Base-by-base conservation (phyloP, 2,888 invertebrate genomes). In the Caenorhabditis sp. region DNA sequence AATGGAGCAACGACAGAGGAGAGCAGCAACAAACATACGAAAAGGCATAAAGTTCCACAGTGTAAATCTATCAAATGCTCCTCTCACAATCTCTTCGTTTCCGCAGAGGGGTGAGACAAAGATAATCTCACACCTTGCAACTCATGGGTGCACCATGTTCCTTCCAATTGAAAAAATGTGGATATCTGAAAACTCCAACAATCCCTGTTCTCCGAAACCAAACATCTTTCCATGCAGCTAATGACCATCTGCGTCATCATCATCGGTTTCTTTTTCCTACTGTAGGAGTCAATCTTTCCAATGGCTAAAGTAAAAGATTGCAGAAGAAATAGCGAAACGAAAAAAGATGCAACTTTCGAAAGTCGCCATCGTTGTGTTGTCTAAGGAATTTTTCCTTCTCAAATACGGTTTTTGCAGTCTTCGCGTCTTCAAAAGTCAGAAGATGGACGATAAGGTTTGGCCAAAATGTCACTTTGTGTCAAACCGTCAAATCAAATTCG, bases 291-390 rank as follows among this genome's bases (percentile, higher is more conserved):
- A 28, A 26, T 8, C 15, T 50, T 60, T 50, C 56, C n/a, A n/a
- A n/a, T n/a, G n/a, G n/a, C n/a, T n/a, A n/a, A n/a, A n/a, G n/a
- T n/a, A n/a, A n/a, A n/a, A n/a, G n/a, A n/a, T n/a, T n/a, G n/a
- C n/a, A n/a, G n/a, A n/a, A n/a, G n/a, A n/a, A n/a, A n/a, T n/a
- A n/a, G n/a, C n/a, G n/a, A n/a, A n/a, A n/a, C n/a, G n/a, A n/a
- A 22, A 65, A 44, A 44, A 67, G 67, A 67, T 37, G 67, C 67
- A 67, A 67, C 22, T 32, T 76, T 76, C 35, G 32, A 76, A 76
- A 76, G 67, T 55, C 44, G 20, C 18, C 18, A 28, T 62, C 22
- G 32, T 32, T 9, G 32, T n/a, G n/a, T 13, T 13, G 6, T 40
- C 47, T 18, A 32, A 26, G 20, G 26, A n/a, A n/a, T n/a, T n/a